Percentiles rank a stretch among this genome's conserved stretches.
Conservation (phyloP, 2,888 invertebrate genomes). For the Drosophila prolongata region DNA sequence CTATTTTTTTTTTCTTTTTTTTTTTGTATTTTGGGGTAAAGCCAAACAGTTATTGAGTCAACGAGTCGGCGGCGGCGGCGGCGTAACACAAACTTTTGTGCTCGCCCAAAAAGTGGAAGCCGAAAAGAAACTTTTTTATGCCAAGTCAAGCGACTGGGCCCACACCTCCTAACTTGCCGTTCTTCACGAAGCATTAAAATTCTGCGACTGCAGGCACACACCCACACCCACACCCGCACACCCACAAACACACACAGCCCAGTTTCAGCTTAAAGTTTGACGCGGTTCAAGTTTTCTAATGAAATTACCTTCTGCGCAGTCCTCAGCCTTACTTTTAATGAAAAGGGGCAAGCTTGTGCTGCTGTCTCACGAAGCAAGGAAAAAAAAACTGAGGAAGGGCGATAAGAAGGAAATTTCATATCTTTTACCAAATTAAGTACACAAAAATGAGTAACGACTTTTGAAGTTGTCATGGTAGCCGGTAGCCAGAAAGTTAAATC, state of each 20-base stretch:
- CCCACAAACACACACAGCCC: neutral
- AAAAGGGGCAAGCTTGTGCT: conserved; percentile 64
- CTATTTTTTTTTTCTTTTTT: neutral
- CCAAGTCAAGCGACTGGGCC: conserved; percentile 48
- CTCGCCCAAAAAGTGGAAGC: conserved; percentile 49
- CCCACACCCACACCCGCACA: too few relatives aligned
- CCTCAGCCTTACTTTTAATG: conserved; percentile 49
- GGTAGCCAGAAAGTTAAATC: conserved; percentile 46
- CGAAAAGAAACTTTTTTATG: conserved; percentile 62
- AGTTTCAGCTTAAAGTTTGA: conserved; percentile 78
- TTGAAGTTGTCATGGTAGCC: conserved; percentile 67
- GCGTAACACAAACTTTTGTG: conserved; percentile 69
- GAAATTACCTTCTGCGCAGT: conserved; percentile 77
- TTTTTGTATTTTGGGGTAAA: neutral
- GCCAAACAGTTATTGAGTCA: conserved; percentile 71
- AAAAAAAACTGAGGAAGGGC: conserved; percentile 11
- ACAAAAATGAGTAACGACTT: conserved; percentile 80
- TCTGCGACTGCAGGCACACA: conserved; percentile 58
- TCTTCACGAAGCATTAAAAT: conserved; percentile 73
- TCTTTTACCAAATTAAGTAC: conserved; percentile 74
- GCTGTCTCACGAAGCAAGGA: conserved; percentile 4
- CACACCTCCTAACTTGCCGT: conserved; percentile 34
- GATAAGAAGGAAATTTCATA: conserved; percentile 69
- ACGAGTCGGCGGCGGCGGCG: conserved; percentile 71
- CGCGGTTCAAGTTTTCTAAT: conserved; percentile 79